Base-by-base conservation (phyloP, 2,797 vertebrate species). In the Falco columbarius region DNA sequence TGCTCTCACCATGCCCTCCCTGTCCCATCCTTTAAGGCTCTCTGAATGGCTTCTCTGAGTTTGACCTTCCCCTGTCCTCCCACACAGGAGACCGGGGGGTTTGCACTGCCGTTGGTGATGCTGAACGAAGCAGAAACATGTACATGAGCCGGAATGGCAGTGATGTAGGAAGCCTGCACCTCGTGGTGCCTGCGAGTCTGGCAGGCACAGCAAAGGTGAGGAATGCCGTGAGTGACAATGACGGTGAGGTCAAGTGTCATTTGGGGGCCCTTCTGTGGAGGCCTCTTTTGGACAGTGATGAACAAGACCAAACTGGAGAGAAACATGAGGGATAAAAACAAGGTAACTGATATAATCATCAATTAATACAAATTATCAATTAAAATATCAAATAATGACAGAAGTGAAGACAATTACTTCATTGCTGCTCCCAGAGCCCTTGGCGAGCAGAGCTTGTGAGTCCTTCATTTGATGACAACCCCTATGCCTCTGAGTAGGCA, bases 141-240 rank as follows among this genome's bases (percentile, higher is more conserved):
- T 68, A 44, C 23, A 97, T 0, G 0, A 96, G 29, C 17, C 19
- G 59, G 5, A 86, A 84, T 1, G 10, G 23, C 11, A 81, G 9
- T 8, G 9, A 4, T 30, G 11, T 55, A 55, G 6, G 97, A 51
- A 58, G 18, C 75, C 94, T 92, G 10, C 24, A 8, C 86, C 96
- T 82, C 3, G 85, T 67, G 74, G 94, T 12, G 42, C 47, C 89
- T 17, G 94, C 13, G 2, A 97, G 54, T 36, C 90, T 91, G 59
- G 96, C 46, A 67, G 96, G 96, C 86, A 92, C 14, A 9, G 88
- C 94, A 16, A 97, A 96, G 30, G 93, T 79, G 67, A 97, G 91
- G 84, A 97, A 97, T 18, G 94, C 40, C 66, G 49, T 13, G 44
- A 96, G 95, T 92, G 86, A 92, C 77, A 20, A 26, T 10, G 26